Conservation (phyloP, 2,888 invertebrate genomes). For the Baccha elongata region DNA sequence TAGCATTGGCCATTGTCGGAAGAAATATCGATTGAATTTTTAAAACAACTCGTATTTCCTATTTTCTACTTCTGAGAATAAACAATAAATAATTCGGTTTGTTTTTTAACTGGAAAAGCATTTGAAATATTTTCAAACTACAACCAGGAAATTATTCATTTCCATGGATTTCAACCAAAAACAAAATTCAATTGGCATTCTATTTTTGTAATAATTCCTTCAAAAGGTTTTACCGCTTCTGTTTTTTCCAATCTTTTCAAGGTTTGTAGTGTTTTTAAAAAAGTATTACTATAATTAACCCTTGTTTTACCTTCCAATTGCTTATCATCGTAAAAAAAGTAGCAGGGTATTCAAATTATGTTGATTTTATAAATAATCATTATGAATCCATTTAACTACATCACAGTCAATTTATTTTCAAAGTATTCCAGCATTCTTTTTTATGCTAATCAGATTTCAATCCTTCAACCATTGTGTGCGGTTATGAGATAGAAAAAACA, state of each 20-base stretch:
- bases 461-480: slow-evolving; percentile 3
- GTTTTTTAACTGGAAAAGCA: not conserved
- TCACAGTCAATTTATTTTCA: slow-evolving; percentile 35
- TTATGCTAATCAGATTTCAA: slow-evolving; percentile 31
- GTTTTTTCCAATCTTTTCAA: no score
- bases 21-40: slow-evolving; percentile 5
- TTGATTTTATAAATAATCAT: slow-evolving; percentile 19
- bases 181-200: not conserved
- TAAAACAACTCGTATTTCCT: not conserved
- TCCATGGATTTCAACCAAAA: not conserved
- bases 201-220: not conserved
- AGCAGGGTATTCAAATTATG: not conserved
- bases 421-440: slow-evolving; percentile 2
- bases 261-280: not conserved
- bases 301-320: not conserved
- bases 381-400: slow-evolving; percentile 23
- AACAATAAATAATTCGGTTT: not conserved
- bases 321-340: not conserved
- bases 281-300: not conserved
- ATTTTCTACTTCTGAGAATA: not conserved
- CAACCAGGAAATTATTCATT: not conserved
- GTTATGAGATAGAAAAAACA: not conserved
- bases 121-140: not conserved
- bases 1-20: not conserved
- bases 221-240: not conserved